These are phyloP conservation scores for Mirounga angustirostris DNA, from an alignment of 2,113 vertebrate species.

Conservation along the genomic window DNA sequence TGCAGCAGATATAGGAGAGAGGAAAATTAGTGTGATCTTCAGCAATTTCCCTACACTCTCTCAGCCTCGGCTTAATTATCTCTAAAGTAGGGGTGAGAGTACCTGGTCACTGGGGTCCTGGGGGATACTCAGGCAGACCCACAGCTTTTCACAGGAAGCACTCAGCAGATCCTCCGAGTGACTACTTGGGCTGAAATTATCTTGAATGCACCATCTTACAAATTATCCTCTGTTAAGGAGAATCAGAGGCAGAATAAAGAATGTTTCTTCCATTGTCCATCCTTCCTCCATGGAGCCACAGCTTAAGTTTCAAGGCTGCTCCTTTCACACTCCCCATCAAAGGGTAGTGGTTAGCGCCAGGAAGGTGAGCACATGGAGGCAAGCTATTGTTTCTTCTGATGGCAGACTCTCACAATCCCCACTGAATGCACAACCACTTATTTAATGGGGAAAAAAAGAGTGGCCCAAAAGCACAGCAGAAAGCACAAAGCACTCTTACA, in stretches of 20 bases:
- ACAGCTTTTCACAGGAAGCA: fast-evolving
- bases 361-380: fast-evolving
- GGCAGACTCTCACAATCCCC: not conserved
- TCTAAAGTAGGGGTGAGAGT: fast-evolving
- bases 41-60: not conserved
- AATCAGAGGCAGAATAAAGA: not conserved
- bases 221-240: fast-evolving
- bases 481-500: not conserved
- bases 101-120: fast-evolving
- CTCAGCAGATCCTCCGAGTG: fast-evolving
- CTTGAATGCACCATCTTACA: not conserved
- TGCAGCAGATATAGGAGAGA: fast-evolving
- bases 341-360: fast-evolving
- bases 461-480: fast-evolving
- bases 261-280: fast-evolving
- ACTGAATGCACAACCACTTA: fast-evolving
- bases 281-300: not conserved
- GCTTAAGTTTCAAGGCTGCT: not conserved
- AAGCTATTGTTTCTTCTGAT: fast-evolving
- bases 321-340: fast-evolving
- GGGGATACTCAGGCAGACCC: fast-evolving
- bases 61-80: not conserved
- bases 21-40: not conserved
- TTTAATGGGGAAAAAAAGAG: fast-evolving
- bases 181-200: fast-evolving